Conservation (phyloP, 1,140 invertebrate genomes). For the Hesperophylax magnus region DNA sequence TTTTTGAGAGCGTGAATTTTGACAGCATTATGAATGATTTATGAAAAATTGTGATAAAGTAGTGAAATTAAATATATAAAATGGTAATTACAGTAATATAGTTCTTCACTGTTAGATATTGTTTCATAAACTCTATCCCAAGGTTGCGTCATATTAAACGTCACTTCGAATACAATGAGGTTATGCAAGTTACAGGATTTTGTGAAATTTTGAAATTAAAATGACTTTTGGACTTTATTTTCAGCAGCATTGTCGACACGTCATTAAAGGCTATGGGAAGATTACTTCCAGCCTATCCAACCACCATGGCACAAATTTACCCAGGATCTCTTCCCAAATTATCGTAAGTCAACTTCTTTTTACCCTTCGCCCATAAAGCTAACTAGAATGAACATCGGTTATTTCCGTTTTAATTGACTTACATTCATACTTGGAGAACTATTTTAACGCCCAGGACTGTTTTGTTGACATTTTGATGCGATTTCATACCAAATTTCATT, state of each 20-base stretch:
- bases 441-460: no score
- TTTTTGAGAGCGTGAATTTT: conserved; percentile 43
- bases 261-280: conserved; percentile 43
- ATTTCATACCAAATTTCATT: no score
- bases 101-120: not conserved
- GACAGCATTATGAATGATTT: conserved; percentile 38
- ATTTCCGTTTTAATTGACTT: no score
- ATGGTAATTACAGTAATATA: conserved; percentile 1
- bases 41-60: conserved; percentile 20
- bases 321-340: conserved; percentile 42
- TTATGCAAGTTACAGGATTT: conserved; percentile 22
- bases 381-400: not conserved
- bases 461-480: no score
- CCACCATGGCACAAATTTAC: conserved; percentile 36
- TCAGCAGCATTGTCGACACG: conserved; percentile 50
- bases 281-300: conserved; percentile 45
- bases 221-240: conserved; percentile 21
- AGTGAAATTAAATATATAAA: conserved; percentile 5
- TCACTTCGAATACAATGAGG: conserved; percentile 4
- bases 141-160: conserved; percentile 27
- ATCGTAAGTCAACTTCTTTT: conserved; percentile 42
- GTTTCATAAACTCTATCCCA: not conserved
- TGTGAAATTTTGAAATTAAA: conserved; percentile 2
- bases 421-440: no score
- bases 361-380: not conserved